Evolutionary conservation across 2,888 invertebrate genomes (phyloP), one percentile per base, ranked within the genome.

Genomic region (Dendrolimus houi): DNA sequence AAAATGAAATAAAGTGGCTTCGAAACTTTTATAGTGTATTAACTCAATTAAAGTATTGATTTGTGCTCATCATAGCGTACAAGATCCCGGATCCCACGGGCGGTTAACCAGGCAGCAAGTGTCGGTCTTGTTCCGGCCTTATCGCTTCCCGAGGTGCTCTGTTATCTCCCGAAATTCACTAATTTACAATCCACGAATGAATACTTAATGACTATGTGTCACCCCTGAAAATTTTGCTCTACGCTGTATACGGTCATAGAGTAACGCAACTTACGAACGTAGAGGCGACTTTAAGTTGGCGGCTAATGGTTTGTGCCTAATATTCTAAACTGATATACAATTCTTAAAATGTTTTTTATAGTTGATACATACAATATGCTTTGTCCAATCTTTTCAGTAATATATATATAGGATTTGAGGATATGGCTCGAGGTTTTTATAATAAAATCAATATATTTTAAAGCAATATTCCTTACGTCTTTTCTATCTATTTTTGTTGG

Each of bases 131-230:
- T 57, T 57, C 55, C 47, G 60, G 65, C 67, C 72, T 80, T 82
- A 84, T 81, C 74, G 69, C 69, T 72, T 71, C 70, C 67, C 60
- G 67, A 67, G 66, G 61, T 61, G 59, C 62, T 62, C 68, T 70
- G 76, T 79, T 79, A 81, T 85, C 80, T 81, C 72, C 47, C 60
- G 71, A 68, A 74, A 79, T 83, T 80, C 72, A 78, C 83, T 86
- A 86, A 86, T 87, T 87, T 80, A 86, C 81, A 82, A 83, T 79
- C 29, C 83, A 71, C 77, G 75, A 79, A 83, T 87, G 85, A 85
- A 87, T 87, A 85, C 85, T 87, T 85, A 82, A 86, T 83, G 67
- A 66, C 63, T 74, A 72, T 77, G 81, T 83, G 82, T 80, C 83
- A 83, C 78, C 83, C 83, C 81, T 83, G 81, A 81, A 85, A 81